These are phyloP conservation scores for Drosophila percnosoma DNA, from an alignment of 2,888 invertebrate genomes.

Conservation along the genomic window DNA sequence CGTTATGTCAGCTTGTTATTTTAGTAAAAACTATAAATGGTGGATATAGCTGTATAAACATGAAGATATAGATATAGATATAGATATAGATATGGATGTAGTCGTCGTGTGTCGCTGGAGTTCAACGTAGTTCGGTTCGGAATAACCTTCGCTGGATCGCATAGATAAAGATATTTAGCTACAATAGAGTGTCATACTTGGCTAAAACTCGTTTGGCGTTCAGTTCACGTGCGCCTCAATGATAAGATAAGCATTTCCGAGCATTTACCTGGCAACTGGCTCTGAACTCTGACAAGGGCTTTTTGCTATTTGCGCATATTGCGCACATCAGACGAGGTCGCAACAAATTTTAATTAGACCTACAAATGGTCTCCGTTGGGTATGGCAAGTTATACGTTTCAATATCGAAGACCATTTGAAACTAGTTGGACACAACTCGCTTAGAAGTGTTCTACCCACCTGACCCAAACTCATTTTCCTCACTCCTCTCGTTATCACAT, in stretches of 20 bases:
- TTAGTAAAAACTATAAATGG: slow-evolving; percentile 25
- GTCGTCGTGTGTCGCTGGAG: slow-evolving; percentile 4
- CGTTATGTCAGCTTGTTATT: slow-evolving; percentile 23
- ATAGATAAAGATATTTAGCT: slow-evolving; percentile 43
- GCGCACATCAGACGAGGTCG: slow-evolving; percentile 34
- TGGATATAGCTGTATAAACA: slow-evolving; percentile 7
- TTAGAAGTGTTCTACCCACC: slow-evolving; percentile 13
- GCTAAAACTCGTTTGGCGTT: slow-evolving; percentile 53
- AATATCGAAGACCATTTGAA: not conserved
- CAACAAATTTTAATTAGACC: not conserved
- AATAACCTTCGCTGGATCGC: slow-evolving; percentile 41
- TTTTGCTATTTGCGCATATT: slow-evolving; percentile 51
- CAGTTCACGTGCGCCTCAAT: slow-evolving; percentile 69
- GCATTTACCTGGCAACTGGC: slow-evolving; percentile 29
- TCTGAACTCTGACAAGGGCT: slow-evolving; percentile 72
- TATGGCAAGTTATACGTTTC: not conserved
- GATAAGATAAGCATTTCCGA: slow-evolving; percentile 64
- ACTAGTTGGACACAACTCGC: slow-evolving; percentile 5
- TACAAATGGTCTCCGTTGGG: not conserved
- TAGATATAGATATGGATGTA: slow-evolving; percentile 1
- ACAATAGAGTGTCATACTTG: slow-evolving; percentile 33
- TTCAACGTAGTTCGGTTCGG: slow-evolving; percentile 41
- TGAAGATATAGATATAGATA: not conserved
- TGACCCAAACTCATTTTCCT: slow-evolving; percentile 7
- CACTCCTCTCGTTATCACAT: not conserved